Evolutionary conservation across 2,113 vertebrate species (phyloP).

Genomic region (Grus americana): DNA sequence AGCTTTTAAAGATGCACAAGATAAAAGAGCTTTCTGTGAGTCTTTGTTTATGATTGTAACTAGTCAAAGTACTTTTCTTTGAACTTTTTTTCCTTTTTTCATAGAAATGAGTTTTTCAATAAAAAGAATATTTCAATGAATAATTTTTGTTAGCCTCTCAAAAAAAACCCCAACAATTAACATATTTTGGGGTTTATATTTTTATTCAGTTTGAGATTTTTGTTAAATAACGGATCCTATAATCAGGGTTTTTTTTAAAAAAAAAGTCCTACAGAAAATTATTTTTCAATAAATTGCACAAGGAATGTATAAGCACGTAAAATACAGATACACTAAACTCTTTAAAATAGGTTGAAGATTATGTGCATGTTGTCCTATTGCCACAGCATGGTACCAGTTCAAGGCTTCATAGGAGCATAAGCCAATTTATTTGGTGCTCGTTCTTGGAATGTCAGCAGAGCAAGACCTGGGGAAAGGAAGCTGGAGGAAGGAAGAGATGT

Average conservation of each 20-base stretch:
- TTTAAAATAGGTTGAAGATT: not conserved
- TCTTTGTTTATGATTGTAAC: not conserved
- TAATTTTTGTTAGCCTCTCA: not conserved
- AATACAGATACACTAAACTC: not conserved
- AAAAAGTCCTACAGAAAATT: not conserved
- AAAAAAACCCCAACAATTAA: not conserved
- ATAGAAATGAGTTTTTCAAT: not conserved
- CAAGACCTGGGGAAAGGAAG: not conserved
- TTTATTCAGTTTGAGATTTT: not conserved
- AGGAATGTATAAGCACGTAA: not conserved
- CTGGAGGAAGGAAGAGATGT: not conserved
- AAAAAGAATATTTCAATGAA: not conserved
- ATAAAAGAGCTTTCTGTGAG: not conserved
- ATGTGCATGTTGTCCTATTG: not conserved
- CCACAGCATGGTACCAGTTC: not conserved
- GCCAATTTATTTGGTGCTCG: not conserved
- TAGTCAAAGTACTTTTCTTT: not conserved
- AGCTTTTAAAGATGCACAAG: not conserved
- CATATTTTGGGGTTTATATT: not conserved
- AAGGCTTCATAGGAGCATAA: not conserved
- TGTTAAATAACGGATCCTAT: not conserved
- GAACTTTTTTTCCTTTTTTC: not conserved
- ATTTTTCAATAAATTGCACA: not conserved
- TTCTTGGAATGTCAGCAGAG: not conserved
- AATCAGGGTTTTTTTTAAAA: not conserved